Evolutionary conservation across 1,140 invertebrate species (phyloP), one percentile per base, ranked within the genome.

Genomic region (Drosophila saltans): DNA sequence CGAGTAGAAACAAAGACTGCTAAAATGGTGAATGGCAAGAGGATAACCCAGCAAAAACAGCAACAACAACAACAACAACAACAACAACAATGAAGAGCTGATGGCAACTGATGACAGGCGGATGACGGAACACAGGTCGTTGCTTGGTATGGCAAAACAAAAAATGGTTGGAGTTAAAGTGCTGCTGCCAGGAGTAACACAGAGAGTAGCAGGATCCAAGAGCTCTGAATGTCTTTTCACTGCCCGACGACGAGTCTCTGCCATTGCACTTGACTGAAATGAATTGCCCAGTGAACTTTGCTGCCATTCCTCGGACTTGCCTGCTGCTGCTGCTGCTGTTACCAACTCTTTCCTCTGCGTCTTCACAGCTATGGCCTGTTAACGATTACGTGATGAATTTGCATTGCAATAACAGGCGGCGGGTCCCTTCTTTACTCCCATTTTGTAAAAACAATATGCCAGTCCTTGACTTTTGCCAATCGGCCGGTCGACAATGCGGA

Each of bases 301-400:
- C 45, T 52, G 56, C 56, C n/a, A 58, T n/a, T 58, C 16, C 30
- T 56, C 21, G 56, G 26, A 55, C 28, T 21, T 16, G 28, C 39
- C 11, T 16, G 21, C 45, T 28, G 11, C 16, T 24, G 41, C 59
- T 45, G 3, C 71, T 55, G 0, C 56, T 65, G 0, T 8, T 48
- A 3, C n/a, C 28, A 9, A 2, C 4, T 30, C 33, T 36, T 36
- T 67, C 11, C 11, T 30, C 24, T 43, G n/a, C 11, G 16, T n/a
- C 11, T 30, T 24, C 28, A 39, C 26, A 11, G 33, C 63, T 70
- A 67, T 57, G 56, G 75, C 67, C 78, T 80, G 78, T 80, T 80
- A 80, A 78, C 78, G 78, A 80, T 80, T 75, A 80, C 78, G 78
- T 80, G 78, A 80, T 80, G 78, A 80, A 80, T 80, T 80, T 80